Evolutionary conservation across 2,888 invertebrate species (phyloP), one percentile per base, ranked within the genome.

Genomic region (Zele albiditarsus): DNA sequence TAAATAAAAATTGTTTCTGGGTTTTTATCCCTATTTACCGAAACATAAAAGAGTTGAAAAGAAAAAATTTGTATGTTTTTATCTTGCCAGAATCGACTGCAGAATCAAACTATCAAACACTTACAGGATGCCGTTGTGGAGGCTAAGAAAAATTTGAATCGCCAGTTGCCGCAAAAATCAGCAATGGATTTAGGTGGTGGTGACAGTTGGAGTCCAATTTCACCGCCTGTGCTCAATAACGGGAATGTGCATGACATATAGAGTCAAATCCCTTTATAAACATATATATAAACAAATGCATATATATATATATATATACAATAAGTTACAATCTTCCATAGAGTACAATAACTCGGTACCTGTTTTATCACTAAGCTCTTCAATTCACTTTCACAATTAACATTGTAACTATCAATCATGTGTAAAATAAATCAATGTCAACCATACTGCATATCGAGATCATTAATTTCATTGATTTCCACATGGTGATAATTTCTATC

Each of bases 241-340:
- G 83, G 84, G 75, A 87, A 85, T 81, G 88, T 89, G 87, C 88
- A 89, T 86, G 89, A 89, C 82, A 86, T 89, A 84, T 89, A 84
- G 86, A 78, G 46, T 62, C 76, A 62, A 78, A 73, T 82, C 72
- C 57, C 75, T 77, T 79, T 80, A 78, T 10, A 8, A 20, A 53
- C 20, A 23, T 53, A 78, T 79, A 77, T 67, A 79, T 58, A 53
- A 60, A 62, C 65, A 77, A 23, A 69, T 38, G 38, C 60, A 70
- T 65, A 72, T 71, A 53, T 57, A 66, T 73, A 75, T 72, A 31
- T 75, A 60, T 73, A 63, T 62, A 28, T 42, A 28, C n/a, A 53
- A 42, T 28, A 49, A 57, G 27, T 67, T 38, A 16, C 20, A 60
- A 73, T 58, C 31, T 73, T 66, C 46, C 23, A 33, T 71, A 69